Evolutionary conservation across 2,113 vertebrate genomes (phyloP).

Genomic region (Myodes glareolus): DNA sequence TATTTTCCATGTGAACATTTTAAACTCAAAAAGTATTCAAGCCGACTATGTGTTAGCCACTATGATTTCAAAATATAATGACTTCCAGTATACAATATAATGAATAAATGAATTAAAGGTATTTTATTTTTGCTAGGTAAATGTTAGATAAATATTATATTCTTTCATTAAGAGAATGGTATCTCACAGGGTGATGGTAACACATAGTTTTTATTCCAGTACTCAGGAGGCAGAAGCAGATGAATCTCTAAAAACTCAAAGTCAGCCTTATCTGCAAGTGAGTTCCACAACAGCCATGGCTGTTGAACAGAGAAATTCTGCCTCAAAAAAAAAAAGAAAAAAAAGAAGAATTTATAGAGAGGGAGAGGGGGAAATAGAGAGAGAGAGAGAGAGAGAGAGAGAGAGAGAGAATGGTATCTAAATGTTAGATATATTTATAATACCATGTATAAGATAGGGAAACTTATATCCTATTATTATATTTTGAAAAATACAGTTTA

Average conservation of each 20-base stretch:
- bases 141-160: constrained; percentile 21
- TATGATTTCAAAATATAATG: not conserved
- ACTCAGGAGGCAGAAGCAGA: not conserved
- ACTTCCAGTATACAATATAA: not conserved
- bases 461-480: not conserved
- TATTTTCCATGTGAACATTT: not conserved
- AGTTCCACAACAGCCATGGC: not conserved
- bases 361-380: no score
- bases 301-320: not conserved
- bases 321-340: no score
- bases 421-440: not conserved
- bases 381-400: no score
- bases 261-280: not conserved
- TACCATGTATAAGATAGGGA: not conserved
- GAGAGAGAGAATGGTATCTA: not conserved
- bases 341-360: no score
- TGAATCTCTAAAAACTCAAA: not conserved
- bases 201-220: not conserved
- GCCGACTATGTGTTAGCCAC: not conserved
- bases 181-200: not conserved
- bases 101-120: not conserved
- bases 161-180: not conserved
- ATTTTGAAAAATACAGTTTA: not conserved
- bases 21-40: not conserved
- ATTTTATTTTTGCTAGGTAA: not conserved